Evolutionary conservation across 2,113 vertebrate genomes (phyloP).

Genomic region (Prolemur simus): DNA sequence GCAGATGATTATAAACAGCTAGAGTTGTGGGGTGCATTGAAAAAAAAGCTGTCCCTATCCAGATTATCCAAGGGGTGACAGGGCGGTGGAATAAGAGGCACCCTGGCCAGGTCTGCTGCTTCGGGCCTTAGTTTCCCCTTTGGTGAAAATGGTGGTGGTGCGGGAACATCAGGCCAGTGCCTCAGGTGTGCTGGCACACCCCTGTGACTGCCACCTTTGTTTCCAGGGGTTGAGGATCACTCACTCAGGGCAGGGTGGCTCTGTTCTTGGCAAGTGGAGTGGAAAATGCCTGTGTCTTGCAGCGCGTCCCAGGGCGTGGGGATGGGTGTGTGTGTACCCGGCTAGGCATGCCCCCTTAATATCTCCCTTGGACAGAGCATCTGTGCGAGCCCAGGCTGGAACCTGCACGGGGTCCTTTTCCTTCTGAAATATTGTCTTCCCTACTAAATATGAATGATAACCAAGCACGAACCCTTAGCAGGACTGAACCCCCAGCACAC

Average conservation of each 20-base stretch:
- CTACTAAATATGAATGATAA: neutral
- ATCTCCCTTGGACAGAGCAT: slow-evolving; percentile 46
- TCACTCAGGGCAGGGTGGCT: slow-evolving; percentile 48
- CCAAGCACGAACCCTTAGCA: neutral
- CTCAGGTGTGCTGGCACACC: neutral
- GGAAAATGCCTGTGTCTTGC: slow-evolving; percentile 74
- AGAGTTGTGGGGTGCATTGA: neutral
- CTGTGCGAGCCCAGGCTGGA: neutral
- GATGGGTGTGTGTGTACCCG: neutral
- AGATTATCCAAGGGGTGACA: neutral
- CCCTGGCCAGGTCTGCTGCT: neutral
- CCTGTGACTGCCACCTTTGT: slow-evolving; percentile 64
- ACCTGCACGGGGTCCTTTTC: neutral
- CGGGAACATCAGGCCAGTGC: neutral
- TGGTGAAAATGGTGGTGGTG: neutral
- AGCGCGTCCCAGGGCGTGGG: slow-evolving; percentile 28
- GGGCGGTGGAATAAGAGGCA: neutral
- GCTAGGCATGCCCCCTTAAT: slow-evolving; percentile 11
- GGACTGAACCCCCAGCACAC: neutral
- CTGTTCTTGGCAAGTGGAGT: slow-evolving; percentile 69
- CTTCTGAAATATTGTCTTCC: neutral
- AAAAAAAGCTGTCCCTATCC: neutral
- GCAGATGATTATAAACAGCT: neutral
- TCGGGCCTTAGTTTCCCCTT: neutral
- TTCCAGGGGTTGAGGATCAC: slow-evolving; percentile 50